A percentile compares a stretch with the other conserved stretches of the same genome.
Conservation (phyloP, 2,113 vertebrate species). For the Sigmodon hispidus region DNA sequence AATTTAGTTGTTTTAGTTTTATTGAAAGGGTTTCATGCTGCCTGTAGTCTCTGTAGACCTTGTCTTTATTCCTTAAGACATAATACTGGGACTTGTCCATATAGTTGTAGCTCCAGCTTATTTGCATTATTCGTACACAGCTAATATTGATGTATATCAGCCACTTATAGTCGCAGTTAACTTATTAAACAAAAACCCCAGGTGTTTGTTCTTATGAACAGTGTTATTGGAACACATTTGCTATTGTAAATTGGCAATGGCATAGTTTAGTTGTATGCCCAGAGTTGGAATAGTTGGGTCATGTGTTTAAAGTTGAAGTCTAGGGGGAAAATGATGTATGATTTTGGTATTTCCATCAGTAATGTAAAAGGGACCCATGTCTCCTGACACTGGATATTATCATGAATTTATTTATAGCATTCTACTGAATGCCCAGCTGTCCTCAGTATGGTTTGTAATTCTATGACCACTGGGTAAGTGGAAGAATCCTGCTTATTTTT, state of each 20-base stretch:
- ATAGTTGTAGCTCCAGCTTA: not conserved
- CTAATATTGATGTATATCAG: not conserved
- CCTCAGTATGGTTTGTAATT: not conserved
- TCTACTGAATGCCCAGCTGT: not conserved
- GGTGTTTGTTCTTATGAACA: not conserved
- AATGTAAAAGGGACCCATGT: not conserved
- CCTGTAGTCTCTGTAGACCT: not conserved
- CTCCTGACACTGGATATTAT: not conserved
- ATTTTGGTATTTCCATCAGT: not conserved
- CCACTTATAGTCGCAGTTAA: too few relatives aligned
- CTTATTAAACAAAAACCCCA: too few relatives aligned
- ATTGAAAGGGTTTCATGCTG: not conserved
- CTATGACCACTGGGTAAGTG: not conserved
- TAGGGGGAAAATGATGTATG: not conserved
- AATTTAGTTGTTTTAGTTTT: not conserved
- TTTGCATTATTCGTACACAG: not conserved
- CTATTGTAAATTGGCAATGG: not conserved
- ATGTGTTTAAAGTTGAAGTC: not conserved
- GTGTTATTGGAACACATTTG: not conserved
- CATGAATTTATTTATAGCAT: not conserved
- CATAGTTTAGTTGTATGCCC: not conserved
- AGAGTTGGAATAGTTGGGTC: not conserved
- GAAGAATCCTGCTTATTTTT: not conserved
- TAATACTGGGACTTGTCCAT: not conserved
- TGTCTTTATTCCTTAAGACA: not conserved